phyloP scores from a whole-genome alignment of 2,797 vertebrate genomes.

The Pelodytes ibericus region DNA sequence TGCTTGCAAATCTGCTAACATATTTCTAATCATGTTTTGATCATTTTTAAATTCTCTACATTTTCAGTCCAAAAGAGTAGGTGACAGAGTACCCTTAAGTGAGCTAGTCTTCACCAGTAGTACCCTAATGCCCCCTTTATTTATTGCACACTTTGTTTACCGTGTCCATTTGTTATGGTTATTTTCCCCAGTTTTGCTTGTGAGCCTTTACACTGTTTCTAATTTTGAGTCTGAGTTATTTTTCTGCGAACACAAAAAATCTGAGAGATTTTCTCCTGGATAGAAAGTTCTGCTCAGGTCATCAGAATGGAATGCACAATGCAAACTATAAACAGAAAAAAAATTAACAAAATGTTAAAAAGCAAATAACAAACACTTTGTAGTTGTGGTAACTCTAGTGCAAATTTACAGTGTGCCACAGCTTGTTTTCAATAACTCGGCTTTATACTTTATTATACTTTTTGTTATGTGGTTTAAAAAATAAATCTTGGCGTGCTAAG shows the following conservation, averaged over 20 bases:
- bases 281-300: conserved; percentile 2
- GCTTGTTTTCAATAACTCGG: neutral
- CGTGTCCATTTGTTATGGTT: too few species aligned
- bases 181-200: neutral
- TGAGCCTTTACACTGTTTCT: neutral
- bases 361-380: neutral
- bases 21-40: too few species aligned
- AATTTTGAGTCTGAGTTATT: neutral
- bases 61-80: too few species aligned
- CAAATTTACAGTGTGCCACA: neutral
- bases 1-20: too few species aligned
- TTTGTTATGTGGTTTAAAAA: neutral
- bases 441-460: conserved; percentile 1
- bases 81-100: too few species aligned
- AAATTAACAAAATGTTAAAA: conserved; percentile 9
- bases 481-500: conserved; percentile 47
- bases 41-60: too few species aligned
- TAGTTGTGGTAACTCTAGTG: conserved; percentile 12
- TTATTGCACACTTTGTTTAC: too few species aligned
- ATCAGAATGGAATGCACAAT: conserved; percentile 13
- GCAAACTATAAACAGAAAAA: conserved; percentile 3
- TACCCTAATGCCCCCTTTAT: too few species aligned
- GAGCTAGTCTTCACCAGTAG: too few species aligned
- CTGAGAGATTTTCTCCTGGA: neutral
- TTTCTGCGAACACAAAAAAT: neutral